phyloP scores from a whole-genome alignment of 92 coral and sea anemone species.

The Porites rus region DNA sequence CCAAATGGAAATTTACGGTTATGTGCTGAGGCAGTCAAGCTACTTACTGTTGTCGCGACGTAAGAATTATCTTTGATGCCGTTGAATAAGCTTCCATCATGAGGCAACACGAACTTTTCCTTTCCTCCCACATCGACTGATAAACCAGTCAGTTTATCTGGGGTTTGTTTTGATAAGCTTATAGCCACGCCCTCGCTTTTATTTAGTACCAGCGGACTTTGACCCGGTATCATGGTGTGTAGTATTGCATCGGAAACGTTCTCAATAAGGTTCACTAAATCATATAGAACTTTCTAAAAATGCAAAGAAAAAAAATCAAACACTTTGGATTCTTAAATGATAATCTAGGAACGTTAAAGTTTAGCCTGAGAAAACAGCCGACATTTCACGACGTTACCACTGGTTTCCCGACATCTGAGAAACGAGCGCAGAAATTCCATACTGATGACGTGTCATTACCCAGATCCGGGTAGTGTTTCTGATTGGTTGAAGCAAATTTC shows the following conservation, averaged over 20 bases:
- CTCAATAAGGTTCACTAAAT: slow-evolving; percentile 10
- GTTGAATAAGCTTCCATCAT: not conserved
- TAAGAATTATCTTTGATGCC: slow-evolving; percentile 4
- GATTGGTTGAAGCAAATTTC: no score
- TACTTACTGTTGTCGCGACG: slow-evolving; percentile 37
- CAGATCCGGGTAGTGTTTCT: no score
- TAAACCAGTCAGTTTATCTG: slow-evolving; percentile 25
- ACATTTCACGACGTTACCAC: no score
- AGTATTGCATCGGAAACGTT: slow-evolving; percentile 33
- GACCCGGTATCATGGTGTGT: slow-evolving; percentile 35
- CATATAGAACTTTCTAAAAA: slow-evolving; percentile 6
- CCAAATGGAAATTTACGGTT: no score
- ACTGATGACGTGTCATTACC: no score
- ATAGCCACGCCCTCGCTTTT: not conserved
- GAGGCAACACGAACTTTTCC: slow-evolving; percentile 24
- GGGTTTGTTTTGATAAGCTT: slow-evolving; percentile 30
- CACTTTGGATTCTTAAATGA: not conserved
- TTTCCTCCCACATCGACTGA: slow-evolving; percentile 21
- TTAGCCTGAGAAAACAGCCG: no score
- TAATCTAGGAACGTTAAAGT: no score
- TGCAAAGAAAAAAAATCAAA: not conserved
- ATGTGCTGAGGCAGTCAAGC: no score
- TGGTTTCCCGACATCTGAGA: no score
- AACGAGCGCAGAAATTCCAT: no score
- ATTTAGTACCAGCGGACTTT: slow-evolving; percentile 8